Evolutionary conservation across 2,797 vertebrate species (phyloP).

Genomic region (Danio aesculapii): DNA sequence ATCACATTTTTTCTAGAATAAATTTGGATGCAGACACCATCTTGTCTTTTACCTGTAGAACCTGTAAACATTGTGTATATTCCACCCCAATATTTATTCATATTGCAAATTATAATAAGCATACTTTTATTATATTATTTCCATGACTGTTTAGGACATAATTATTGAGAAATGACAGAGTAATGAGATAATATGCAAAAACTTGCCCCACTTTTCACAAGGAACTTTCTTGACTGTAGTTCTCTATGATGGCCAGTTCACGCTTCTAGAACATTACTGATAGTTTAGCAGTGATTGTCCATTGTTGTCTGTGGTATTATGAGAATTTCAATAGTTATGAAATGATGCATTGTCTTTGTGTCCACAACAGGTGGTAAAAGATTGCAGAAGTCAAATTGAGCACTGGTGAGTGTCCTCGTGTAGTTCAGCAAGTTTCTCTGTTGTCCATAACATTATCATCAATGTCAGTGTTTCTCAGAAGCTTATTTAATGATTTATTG

Average conservation of each 20-base stretch:
- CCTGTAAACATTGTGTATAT: too few species aligned
- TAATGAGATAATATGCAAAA: too few species aligned
- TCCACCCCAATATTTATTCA: too few species aligned
- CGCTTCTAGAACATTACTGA: neutral
- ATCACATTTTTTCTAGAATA: too few species aligned
- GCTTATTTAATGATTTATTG: neutral
- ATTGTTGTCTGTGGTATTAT: neutral
- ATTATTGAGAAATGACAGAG: too few species aligned
- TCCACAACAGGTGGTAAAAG: conserved; percentile 79
- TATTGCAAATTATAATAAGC: too few species aligned
- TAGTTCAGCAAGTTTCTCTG: neutral
- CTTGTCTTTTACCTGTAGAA: too few species aligned
- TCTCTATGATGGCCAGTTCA: neutral
- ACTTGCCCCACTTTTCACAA: neutral
- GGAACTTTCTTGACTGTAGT: neutral
- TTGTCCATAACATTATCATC: neutral
- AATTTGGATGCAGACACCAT: too few species aligned
- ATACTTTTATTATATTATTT: neutral
- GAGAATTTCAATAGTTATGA: conserved; percentile 15
- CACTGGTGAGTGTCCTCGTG: conserved; percentile 77
- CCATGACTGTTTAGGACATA: neutral
- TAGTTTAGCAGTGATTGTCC: neutral
- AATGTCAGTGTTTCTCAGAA: neutral
- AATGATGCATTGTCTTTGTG: conserved; percentile 58
- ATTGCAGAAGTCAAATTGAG: conserved; percentile 77